Base-by-base conservation (phyloP, 2,888 invertebrate genomes). In the Drosophila melanosoma region DNA sequence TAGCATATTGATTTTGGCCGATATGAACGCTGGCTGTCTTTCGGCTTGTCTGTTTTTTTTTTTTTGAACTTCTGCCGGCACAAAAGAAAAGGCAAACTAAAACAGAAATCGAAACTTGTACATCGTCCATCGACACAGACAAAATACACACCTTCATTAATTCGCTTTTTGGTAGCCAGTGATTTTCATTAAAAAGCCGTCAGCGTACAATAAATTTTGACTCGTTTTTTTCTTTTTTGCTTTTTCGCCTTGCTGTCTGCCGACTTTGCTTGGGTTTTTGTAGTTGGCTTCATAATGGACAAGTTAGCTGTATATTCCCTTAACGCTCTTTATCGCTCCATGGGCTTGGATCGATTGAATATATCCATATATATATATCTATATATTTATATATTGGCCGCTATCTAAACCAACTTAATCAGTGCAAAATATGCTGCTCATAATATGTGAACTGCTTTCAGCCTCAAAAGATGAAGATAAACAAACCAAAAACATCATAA, bases 131-230 rank as follows among this genome's bases (percentile, higher is more conserved):
- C 74, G 71, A 68, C 74, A 82, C 81, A 82, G 74, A 72, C 81
- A 71, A 57, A 52, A 64, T 64, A 59, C 51, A 52, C 66, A 78
- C 80, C 83, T 78, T 85, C 82, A 89, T 87, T 87, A 83, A 83
- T 83, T 88, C 87, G 76, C 70, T 64, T 71, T 87, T 87, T 87
- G 89, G 85, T 89, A 83, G 87, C 83, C 82, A 82, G 74, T 82
- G 89, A 85, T 88, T 89, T 88, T 87, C 87, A 88, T 88, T 88
- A 88, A 87, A 89, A 88, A 89, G 85, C 83, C 89, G 87, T 88
- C 87, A 88, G 83, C 87, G 87, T 85, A 85, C 82, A 83, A 89
- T 88, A 89, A 85, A 89, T 89, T 87, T 87, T 82, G 69, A 80
- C 76, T 74, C 74, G 80, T 78, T 87, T 84, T 78, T 79, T 59